Base-by-base conservation (phyloP, 2,797 vertebrate genomes). In the Argentina silus region DNA sequence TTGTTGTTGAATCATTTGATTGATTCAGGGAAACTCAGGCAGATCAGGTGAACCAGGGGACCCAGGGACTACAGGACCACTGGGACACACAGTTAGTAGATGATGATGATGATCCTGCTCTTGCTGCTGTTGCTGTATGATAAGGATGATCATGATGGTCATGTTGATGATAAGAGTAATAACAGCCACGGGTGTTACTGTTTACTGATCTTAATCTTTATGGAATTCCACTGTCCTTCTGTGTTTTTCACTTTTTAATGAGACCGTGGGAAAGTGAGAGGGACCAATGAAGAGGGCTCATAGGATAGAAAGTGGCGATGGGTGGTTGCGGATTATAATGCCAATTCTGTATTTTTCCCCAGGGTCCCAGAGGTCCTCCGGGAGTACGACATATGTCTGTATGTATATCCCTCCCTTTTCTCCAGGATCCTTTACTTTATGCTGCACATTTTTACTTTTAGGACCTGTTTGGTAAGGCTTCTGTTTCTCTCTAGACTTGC, bases 361-460 rank as follows among this genome's bases (percentile, higher is more conserved):
- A 98, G 96, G 96, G 96, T 14, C 6, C 69, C 42, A 93, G 92
- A 89, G 96, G 96, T 77, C 73, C 80, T 67, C 83, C 77, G 64
- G 95, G 94, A 75, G 43, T 6, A 6, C 75, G 6, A 67, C 44
- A 21, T 72, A 92, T 90, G 90, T 89, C 72, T 68, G 96, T 97
- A 90, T 88, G 95, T 93, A 62, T 71, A 3, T 6, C 15, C 61
- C 78, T 67, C 69, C 68, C 3, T 70, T 69, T 76, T 67, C 15
- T 7, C 56, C 42, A 36, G 14, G 9, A 12, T 44, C 4, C 1
- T 47, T 8, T 6, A 51, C 15, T 56, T 47, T 6, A 27, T 27
- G 7, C 6, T 45, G 8, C 42, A 11, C 10, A 23, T 47, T 21
- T 61, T 14, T 17, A 60, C 47, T 55, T 59, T 42, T 15, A 43